Conservation (phyloP, 1,140 invertebrate species). For the Chironomus striatipennis region DNA sequence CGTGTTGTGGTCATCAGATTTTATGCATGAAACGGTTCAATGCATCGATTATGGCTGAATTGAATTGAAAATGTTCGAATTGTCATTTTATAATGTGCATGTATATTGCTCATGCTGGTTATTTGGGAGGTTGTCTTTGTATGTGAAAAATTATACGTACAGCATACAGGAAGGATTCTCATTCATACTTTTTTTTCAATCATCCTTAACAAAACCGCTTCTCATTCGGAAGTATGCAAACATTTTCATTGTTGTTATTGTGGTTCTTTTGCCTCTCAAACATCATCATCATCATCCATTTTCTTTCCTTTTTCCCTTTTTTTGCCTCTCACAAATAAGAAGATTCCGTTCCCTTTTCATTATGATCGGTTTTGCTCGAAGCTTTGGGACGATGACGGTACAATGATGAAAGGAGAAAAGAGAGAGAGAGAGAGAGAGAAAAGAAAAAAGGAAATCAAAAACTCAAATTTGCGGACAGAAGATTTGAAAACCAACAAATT, state of each 20-base stretch:
- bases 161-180: not conserved
- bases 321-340: too few relatives aligned
- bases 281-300: not conserved
- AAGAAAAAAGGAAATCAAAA: not conserved
- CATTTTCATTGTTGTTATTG: not conserved
- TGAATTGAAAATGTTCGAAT: not conserved
- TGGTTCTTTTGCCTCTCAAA: not conserved
- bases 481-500: too few relatives aligned
- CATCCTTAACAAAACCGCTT: not conserved
- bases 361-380: not conserved
- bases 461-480: not conserved
- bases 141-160: not conserved
- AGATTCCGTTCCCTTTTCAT: not conserved
- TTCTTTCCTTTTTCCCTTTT: too few relatives aligned
- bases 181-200: not conserved
- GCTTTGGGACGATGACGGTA: not conserved
- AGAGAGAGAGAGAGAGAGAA: too few relatives aligned
- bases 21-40: constrained; percentile 6
- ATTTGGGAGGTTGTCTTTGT: not conserved
- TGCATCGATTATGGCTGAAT: not conserved
- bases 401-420: not conserved
- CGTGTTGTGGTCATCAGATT: constrained; percentile 6
- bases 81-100: not conserved
- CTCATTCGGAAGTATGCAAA: not conserved
- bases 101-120: not conserved